These are phyloP conservation scores for Virgularia gustaviana DNA, from an alignment of 92 coral and sea anemone species.

Conservation along the genomic window DNA sequence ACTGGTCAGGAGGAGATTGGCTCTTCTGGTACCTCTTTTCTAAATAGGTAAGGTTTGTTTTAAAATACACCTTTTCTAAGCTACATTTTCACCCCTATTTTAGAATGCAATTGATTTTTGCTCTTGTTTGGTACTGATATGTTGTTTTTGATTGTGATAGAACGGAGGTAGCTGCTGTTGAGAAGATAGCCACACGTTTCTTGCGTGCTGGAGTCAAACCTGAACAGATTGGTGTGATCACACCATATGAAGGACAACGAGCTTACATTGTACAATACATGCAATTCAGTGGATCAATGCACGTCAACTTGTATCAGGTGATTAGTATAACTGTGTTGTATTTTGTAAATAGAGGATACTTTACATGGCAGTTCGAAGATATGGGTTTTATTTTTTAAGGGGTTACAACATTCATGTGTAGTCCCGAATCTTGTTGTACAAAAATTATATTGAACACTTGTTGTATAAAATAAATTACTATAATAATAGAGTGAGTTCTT, in stretches of 20 bases:
- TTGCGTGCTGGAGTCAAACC: conserved; percentile 97
- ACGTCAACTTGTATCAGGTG: conserved; percentile 91
- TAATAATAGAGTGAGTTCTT: no score
- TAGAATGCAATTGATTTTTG: background rate
- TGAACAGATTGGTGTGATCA: conserved; percentile 96
- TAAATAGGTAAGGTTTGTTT: conserved; percentile 77
- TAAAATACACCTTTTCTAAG: background rate
- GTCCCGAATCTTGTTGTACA: no score
- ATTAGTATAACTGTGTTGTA: background rate
- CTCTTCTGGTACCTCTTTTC: conserved; percentile 96
- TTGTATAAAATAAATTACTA: no score
- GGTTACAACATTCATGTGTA: no score
- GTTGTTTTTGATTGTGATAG: conserved; percentile 32
- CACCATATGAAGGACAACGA: conserved; percentile 97
- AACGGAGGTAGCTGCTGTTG: conserved; percentile 98
- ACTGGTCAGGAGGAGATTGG: conserved; percentile 99
- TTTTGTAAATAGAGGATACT: background rate
- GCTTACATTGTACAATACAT: conserved; percentile 98
- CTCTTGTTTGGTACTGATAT: no score
- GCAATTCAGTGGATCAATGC: conserved; percentile 98
- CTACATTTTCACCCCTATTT: background rate
- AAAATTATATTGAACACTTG: no score
- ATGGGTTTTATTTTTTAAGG: no score
- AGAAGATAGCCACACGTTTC: conserved; percentile 94
- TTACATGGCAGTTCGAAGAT: no score